Percentiles rank a stretch among this genome's conserved stretches.
Conservation (phyloP, 2,888 invertebrate species). For the Eumacrocentrus americanus region DNA sequence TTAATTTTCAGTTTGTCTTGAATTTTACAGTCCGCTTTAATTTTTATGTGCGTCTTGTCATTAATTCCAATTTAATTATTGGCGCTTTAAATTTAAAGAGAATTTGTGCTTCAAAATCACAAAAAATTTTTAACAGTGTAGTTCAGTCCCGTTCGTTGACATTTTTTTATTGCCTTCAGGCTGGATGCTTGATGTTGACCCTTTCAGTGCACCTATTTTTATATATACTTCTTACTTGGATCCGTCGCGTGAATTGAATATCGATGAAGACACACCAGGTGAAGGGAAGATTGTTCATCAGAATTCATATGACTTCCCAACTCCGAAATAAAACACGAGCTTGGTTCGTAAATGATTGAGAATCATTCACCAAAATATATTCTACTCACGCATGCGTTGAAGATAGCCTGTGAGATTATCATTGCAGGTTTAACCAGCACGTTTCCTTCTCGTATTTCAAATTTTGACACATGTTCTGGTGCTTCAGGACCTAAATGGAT, state of each 20-base stretch:
- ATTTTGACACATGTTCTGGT: too few species aligned
- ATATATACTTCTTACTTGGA: background rate
- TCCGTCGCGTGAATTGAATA: constrained; percentile 7
- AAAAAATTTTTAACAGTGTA: too few species aligned
- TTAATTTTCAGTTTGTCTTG: too few species aligned
- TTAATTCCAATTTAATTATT: too few species aligned
- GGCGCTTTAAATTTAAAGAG: too few species aligned
- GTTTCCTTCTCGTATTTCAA: too few species aligned
- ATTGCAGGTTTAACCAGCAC: too few species aligned
- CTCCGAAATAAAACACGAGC: background rate
- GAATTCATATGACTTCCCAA: constrained; percentile 5
- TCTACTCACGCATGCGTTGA: background rate
- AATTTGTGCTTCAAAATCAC: too few species aligned
- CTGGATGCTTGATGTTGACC: background rate
- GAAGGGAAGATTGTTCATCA: constrained; percentile 1
- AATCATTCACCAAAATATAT: background rate
- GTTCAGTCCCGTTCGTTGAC: background rate
- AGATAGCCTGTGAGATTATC: too few species aligned
- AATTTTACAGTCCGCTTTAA: too few species aligned
- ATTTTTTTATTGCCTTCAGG: background rate
- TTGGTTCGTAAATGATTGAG: constrained; percentile 7
- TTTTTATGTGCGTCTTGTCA: too few species aligned
- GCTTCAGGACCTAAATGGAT: background rate
- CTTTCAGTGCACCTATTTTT: background rate
- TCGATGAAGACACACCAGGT: constrained; percentile 9